These are phyloP conservation scores for Thaleichthys pacificus DNA, from an alignment of 2,797 vertebrate genomes.

Conservation along the genomic window DNA sequence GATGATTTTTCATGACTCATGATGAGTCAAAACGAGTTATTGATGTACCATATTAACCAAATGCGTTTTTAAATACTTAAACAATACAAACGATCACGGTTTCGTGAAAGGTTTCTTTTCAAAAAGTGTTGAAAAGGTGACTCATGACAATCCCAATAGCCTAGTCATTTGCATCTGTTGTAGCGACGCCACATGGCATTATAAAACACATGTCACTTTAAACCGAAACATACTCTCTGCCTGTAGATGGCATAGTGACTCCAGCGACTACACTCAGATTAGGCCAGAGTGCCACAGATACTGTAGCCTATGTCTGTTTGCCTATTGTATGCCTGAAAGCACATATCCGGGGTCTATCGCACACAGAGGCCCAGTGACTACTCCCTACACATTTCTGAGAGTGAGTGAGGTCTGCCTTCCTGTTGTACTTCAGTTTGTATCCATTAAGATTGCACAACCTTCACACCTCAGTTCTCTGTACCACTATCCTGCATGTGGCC, in stretches of 20 bases:
- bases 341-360: conserved; percentile 36
- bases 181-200: conserved; percentile 54
- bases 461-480: not conserved
- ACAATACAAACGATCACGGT: too few species aligned
- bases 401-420: conserved; percentile 28
- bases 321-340: conserved; percentile 27
- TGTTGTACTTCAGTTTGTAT: conserved; percentile 26
- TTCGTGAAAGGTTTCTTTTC: too few species aligned
- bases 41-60: too few species aligned
- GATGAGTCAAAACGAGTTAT: too few species aligned
- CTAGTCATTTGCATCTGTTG: conserved; percentile 17
- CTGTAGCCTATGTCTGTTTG: not conserved
- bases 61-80: too few species aligned
- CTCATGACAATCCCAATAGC: not conserved
- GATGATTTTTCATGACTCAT: not conserved
- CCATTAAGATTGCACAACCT: conserved; percentile 11
- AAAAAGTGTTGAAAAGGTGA: not conserved
- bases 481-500: not conserved
- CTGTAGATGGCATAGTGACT: conserved; percentile 70
- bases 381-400: not conserved
- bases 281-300: not conserved
- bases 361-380: conserved; percentile 12
- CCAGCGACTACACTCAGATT: conserved; percentile 53
- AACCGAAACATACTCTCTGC: conserved; percentile 17
- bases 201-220: conserved; percentile 10